Percentiles rank a stretch among this genome's conserved stretches.
Conservation (phyloP, 2,113 vertebrate species). For the Microtus richardsoni region DNA sequence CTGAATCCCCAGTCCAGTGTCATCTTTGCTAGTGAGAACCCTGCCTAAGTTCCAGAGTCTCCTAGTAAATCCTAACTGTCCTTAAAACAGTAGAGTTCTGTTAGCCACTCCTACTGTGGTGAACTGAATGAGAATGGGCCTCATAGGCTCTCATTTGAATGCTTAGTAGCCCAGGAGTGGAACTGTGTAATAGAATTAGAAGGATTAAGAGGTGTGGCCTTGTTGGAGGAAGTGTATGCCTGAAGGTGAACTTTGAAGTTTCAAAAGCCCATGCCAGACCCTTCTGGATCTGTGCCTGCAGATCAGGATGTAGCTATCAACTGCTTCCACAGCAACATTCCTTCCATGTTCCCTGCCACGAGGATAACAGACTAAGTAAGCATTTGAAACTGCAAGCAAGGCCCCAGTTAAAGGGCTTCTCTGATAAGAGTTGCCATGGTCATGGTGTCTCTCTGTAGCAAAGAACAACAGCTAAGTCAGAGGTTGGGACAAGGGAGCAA, state of each 20-base stretch:
- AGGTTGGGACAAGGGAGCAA: background rate
- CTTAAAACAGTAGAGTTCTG: background rate
- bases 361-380: background rate
- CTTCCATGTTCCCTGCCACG: background rate
- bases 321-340: background rate
- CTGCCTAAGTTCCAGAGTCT: background rate
- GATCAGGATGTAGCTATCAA: background rate
- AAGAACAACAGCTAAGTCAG: background rate
- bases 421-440: background rate
- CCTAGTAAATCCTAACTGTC: background rate
- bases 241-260: background rate
- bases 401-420: background rate
- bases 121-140: background rate
- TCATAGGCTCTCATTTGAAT: background rate
- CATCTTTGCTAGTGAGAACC: background rate
- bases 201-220: background rate
- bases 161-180: background rate
- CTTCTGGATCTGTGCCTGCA: background rate
- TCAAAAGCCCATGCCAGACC: background rate
- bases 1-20: background rate
- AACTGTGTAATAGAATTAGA: background rate
- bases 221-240: background rate
- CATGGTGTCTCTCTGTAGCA: background rate
- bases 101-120: background rate
- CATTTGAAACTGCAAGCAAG: background rate